Percentiles rank a stretch among this genome's conserved stretches.
These are phyloP conservation scores for Caenorhabditis afra DNA, from an alignment of 2,888 invertebrate species.

Conservation along the genomic window DNA sequence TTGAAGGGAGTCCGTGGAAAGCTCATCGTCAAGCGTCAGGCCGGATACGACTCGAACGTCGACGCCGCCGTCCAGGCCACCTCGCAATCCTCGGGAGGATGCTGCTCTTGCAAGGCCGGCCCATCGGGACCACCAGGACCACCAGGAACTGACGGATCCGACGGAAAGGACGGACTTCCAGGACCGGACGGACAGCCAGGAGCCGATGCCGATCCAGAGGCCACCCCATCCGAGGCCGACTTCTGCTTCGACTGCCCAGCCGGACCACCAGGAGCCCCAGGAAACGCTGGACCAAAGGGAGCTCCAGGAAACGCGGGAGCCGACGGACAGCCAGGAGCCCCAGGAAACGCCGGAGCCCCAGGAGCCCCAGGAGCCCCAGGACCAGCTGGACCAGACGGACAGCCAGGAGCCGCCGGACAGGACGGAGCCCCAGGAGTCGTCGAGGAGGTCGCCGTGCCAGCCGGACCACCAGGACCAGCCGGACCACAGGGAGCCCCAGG, in stretches of 20 bases:
- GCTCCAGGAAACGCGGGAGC: conserved; percentile 68
- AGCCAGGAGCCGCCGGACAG: conserved; percentile 67
- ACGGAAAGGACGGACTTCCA: conserved; percentile 68
- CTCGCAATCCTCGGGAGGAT: conserved; percentile 60
- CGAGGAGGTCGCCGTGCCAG: conserved; percentile 68
- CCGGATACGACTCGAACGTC: conserved; percentile 66
- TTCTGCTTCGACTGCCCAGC: conserved; percentile 76
- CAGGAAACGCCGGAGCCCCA: conserved; percentile 70
- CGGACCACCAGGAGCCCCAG: conserved; percentile 71
- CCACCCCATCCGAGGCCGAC: conserved; percentile 66
- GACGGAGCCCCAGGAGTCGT: conserved; percentile 70
- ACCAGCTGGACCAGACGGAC: conserved; percentile 68
- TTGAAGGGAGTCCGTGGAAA: conserved; percentile 74
- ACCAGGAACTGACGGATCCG: conserved; percentile 69
- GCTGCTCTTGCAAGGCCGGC: conserved; percentile 74
- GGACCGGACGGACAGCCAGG: conserved; percentile 67
- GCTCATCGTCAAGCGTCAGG: conserved; percentile 71
- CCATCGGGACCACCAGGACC: conserved; percentile 73
- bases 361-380: conserved; percentile 70
- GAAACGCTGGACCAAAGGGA: conserved; percentile 70
- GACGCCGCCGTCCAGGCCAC: conserved; percentile 63
- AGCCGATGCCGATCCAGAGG: conserved; percentile 68
- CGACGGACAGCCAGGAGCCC: conserved; percentile 67
- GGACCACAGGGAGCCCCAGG: conserved; percentile 71
- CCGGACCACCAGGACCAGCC: conserved; percentile 71